Conservation (phyloP, 1,140 invertebrate species). For the Trichoplusia ni region DNA sequence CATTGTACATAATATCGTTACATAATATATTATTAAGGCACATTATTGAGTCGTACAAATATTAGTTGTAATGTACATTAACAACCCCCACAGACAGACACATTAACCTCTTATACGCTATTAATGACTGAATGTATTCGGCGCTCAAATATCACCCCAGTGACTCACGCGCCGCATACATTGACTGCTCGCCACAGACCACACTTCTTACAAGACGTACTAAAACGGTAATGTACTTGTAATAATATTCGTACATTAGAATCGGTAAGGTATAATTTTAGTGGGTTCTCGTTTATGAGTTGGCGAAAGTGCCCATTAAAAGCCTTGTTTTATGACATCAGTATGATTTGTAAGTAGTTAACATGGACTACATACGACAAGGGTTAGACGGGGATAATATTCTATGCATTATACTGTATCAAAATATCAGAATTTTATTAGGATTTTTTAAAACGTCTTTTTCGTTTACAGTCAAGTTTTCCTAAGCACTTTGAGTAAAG, state of each 20-base stretch:
- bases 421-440: too few relatives aligned
- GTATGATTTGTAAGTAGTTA: conserved; percentile 32
- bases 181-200: neutral
- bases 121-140: conserved; percentile 43
- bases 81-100: conserved; percentile 34
- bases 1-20: neutral
- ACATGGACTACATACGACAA: neutral
- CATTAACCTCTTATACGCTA: conserved; percentile 40
- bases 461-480: too few relatives aligned
- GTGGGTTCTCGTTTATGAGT: conserved; percentile 39
- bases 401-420: too few relatives aligned
- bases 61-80: conserved; percentile 34
- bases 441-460: too few relatives aligned
- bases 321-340: conserved; percentile 40
- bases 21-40: neutral
- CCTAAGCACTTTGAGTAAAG: too few relatives aligned
- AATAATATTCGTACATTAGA: neutral
- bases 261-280: conserved; percentile 23
- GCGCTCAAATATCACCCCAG: conserved; percentile 32
- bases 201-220: neutral
- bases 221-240: conserved; percentile 11
- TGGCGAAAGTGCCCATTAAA: conserved; percentile 45
- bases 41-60: conserved; percentile 6
- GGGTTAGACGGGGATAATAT: too few relatives aligned
- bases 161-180: neutral